Conservation (phyloP, 1,140 invertebrate genomes). For the Cherax destructor region DNA sequence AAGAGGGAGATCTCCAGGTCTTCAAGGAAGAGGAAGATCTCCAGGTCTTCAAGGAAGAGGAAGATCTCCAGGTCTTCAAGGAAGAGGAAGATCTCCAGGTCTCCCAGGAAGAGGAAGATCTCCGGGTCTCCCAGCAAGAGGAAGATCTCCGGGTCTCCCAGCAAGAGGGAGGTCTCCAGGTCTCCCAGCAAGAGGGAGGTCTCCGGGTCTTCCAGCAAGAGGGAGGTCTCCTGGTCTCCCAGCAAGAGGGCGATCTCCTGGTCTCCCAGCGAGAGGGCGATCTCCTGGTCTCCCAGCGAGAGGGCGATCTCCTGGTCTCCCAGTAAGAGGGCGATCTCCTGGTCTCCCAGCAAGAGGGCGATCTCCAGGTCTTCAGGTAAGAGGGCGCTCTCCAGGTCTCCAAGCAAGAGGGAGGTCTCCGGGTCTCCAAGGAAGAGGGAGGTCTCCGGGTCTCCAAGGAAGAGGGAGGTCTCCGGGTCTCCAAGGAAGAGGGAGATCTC, state of each 20-base stretch:
- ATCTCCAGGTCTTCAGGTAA: neutral
- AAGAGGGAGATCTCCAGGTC: conserved; percentile 26
- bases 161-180: neutral
- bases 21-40: conserved; percentile 11
- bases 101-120: conserved; percentile 5
- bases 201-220: too few species aligned
- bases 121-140: neutral
- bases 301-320: conserved; percentile 11
- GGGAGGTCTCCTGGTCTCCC: neutral
- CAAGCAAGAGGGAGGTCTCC: conserved; percentile 12
- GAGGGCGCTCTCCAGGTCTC: conserved; percentile 5
- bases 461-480: neutral
- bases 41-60: conserved; percentile 14
- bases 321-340: conserved; percentile 15
- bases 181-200: neutral
- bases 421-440: neutral
- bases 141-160: neutral
- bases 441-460: neutral
- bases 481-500: too few species aligned
- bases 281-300: neutral
- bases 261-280: neutral
- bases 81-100: conserved; percentile 22
- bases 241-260: neutral
- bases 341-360: neutral
- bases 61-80: neutral